These are phyloP conservation scores for Dolichopus griseipennis DNA, from an alignment of 2,888 invertebrate species.

Conservation along the genomic window DNA sequence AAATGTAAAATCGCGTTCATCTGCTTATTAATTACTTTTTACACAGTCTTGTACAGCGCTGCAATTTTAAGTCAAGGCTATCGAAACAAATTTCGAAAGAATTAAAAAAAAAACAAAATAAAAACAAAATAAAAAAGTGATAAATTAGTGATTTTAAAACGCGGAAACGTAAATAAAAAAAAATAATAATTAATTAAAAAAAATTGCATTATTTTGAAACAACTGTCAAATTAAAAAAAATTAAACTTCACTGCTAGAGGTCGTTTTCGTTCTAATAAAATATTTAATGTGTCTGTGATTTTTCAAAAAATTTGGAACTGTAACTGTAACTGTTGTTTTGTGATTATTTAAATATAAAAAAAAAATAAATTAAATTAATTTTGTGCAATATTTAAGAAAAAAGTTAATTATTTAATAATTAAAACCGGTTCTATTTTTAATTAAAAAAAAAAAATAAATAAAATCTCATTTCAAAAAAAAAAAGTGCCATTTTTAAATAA, in stretches of 20 bases:
- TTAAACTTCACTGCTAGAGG: not conserved
- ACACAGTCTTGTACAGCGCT: too few species aligned
- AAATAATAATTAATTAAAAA: not conserved
- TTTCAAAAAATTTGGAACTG: not conserved
- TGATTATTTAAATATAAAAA: not conserved
- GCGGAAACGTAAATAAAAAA: not conserved
- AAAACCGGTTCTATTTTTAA: not conserved
- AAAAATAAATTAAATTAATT: not conserved
- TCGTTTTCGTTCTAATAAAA: not conserved
- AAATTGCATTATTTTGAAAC: not conserved
- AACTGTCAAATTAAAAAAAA: not conserved
- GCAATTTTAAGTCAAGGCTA: too few species aligned
- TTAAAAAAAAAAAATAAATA: too few species aligned
- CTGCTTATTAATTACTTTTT: too few species aligned
- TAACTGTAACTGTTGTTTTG: not conserved
- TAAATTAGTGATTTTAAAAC: not conserved
- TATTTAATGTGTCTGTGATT: not conserved
- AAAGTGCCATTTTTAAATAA: not conserved
- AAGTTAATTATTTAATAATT: not conserved
- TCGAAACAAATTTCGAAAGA: not conserved
- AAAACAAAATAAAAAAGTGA: not conserved
- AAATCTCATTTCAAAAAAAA: too few species aligned
- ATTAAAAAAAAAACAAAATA: not conserved
- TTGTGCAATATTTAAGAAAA: not conserved
- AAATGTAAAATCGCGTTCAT: too few species aligned